Conservation (phyloP, 2,888 invertebrate genomes). For the Troides aeacus region DNA sequence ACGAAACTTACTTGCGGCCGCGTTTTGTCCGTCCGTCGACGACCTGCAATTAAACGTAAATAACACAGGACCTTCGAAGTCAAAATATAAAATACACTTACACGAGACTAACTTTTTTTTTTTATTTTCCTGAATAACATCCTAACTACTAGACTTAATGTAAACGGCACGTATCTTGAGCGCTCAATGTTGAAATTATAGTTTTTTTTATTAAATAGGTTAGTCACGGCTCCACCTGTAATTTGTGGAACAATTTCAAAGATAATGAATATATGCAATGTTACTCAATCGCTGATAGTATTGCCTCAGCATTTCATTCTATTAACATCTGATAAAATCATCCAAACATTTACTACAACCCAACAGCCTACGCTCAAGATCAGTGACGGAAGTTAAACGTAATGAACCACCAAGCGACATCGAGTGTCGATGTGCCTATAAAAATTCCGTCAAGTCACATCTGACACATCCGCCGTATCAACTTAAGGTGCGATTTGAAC, state of each 20-base stretch:
- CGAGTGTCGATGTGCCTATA: slow-evolving; percentile 43
- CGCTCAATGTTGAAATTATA: neutral
- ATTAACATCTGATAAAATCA: neutral
- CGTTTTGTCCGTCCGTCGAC: slow-evolving; percentile 32
- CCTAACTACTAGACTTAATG: slow-evolving; percentile 37
- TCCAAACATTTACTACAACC: neutral
- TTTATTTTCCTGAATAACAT: slow-evolving; percentile 29
- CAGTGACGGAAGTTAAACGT: slow-evolving; percentile 28
- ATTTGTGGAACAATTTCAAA: too few relatives aligned
- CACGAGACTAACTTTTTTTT: slow-evolving; percentile 28
- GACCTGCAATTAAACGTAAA: slow-evolving; percentile 40
- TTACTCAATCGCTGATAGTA: too few relatives aligned
- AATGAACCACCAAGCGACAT: slow-evolving; percentile 39
- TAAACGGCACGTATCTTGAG: slow-evolving; percentile 3
- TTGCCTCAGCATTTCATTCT: neutral
- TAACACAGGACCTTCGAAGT: slow-evolving; percentile 35
- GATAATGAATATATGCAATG: too few relatives aligned
- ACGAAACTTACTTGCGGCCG: slow-evolving; percentile 40
- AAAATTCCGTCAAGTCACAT: slow-evolving; percentile 30
- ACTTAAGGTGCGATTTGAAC: slow-evolving; percentile 18
- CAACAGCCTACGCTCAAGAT: neutral
- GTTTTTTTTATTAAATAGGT: neutral
- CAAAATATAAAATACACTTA: slow-evolving; percentile 31
- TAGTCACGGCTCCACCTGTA: too few relatives aligned
- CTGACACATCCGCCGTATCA: slow-evolving; percentile 11